These are phyloP conservation scores for Nyctereutes procyonoides DNA, from an alignment of 2,113 vertebrate species.

Conservation along the genomic window DNA sequence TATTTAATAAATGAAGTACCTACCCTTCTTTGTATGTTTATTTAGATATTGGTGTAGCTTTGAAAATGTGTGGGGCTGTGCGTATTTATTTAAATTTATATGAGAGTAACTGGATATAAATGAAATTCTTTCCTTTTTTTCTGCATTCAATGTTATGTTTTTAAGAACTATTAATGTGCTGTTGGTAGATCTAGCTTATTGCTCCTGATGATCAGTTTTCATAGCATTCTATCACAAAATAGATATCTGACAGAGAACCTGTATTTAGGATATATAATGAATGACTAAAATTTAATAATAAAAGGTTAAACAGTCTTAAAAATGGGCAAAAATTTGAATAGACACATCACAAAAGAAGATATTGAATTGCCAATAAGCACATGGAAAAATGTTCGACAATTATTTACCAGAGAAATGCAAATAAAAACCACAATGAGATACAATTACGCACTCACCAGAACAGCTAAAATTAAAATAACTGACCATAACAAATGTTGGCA, in stretches of 20 bases:
- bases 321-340: not conserved
- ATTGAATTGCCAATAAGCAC: not conserved
- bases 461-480: slow-evolving; percentile 19
- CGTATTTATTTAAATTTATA: not conserved
- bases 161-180: not conserved
- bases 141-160: not conserved
- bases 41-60: not conserved
- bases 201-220: not conserved
- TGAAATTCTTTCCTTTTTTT: not conserved
- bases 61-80: not conserved
- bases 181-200: not conserved
- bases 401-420: not conserved
- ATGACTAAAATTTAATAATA: not conserved
- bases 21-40: not conserved
- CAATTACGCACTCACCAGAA: not conserved
- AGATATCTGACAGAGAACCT: not conserved
- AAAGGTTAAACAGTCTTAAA: not conserved
- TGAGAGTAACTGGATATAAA: not conserved
- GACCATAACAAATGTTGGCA: not conserved
- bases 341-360: not conserved
- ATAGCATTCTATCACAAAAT: not conserved
- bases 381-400: not conserved
- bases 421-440: not conserved
- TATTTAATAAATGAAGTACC: not conserved
- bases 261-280: not conserved